These are phyloP conservation scores for Ditula angustiorana DNA, from an alignment of 2,888 invertebrate genomes.

Conservation along the genomic window DNA sequence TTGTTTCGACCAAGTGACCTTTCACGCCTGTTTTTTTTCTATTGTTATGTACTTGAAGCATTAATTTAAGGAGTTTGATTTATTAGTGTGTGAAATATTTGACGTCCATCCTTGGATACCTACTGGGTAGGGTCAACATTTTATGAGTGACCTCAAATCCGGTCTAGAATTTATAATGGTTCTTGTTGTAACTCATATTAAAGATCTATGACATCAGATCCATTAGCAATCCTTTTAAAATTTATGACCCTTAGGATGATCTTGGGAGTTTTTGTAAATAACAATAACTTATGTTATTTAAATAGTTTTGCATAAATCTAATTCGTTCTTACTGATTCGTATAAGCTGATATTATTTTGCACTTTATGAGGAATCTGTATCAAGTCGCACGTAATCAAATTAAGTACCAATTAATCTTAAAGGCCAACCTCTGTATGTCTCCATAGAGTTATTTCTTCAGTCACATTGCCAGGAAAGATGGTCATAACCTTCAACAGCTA, in stretches of 20 bases:
- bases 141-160: not conserved
- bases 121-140: constrained; percentile 1
- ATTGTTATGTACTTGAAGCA: constrained; percentile 24
- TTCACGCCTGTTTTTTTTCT: constrained; percentile 38
- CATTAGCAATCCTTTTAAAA: not conserved
- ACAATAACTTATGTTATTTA: too few relatives aligned
- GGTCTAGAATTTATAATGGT: not conserved
- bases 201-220: not conserved
- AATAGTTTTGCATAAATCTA: too few relatives aligned
- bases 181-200: not conserved
- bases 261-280: too few relatives aligned
- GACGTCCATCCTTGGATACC: constrained; percentile 13
- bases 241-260: not conserved
- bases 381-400: too few relatives aligned
- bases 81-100: constrained; percentile 30
- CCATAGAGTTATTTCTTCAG: too few relatives aligned
- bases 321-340: too few relatives aligned
- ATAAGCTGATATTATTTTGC: too few relatives aligned
- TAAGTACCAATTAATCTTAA: too few relatives aligned
- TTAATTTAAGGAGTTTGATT: constrained; percentile 12
- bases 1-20: constrained; percentile 46
- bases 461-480: too few relatives aligned
- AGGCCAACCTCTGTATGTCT: too few relatives aligned
- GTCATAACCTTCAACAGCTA: too few relatives aligned
- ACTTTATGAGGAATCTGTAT: too few relatives aligned